A percentile compares a stretch with the other conserved stretches of the same genome.
These are phyloP conservation scores for Prolemur simus DNA, from an alignment of 2,113 vertebrate species.

Conservation along the genomic window DNA sequence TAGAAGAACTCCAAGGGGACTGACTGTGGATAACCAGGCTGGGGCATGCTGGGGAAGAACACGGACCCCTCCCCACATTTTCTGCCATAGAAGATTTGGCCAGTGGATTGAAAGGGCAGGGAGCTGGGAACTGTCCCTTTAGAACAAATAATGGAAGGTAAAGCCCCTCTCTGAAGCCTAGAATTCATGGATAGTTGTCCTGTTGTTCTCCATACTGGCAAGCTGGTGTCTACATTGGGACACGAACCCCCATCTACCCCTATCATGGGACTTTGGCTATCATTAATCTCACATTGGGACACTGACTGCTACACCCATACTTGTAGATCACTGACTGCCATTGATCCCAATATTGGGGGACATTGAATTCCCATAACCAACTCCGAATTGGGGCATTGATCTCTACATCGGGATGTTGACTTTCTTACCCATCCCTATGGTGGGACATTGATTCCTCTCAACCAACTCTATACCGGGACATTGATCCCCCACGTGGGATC, in stretches of 20 bases:
- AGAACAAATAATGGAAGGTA: not conserved
- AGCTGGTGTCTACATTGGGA: not conserved
- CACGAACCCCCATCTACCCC: not conserved
- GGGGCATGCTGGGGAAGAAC: not conserved
- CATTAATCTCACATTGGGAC: not conserved
- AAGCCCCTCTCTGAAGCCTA: not conserved
- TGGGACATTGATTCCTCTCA: conserved; percentile 36
- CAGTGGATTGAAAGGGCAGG: not conserved
- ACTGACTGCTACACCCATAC: not conserved
- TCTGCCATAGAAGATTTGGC: not conserved
- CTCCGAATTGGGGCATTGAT: conserved; percentile 44
- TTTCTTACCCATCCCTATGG: not conserved
- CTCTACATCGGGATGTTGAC: conserved; percentile 6
- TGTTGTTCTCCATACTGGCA: not conserved
- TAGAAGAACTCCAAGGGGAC: not conserved
- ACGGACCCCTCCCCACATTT: not conserved
- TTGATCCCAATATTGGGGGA: conserved; percentile 49
- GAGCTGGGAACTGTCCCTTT: not conserved
- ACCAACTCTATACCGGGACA: conserved; percentile 49
- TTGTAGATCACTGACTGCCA: conserved; percentile 1
- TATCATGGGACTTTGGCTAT: not conserved
- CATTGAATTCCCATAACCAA: conserved; percentile 44
- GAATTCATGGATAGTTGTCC: not conserved
- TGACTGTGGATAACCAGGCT: not conserved
- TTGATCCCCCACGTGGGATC: conserved; percentile 37